Conservation (phyloP, 2,888 invertebrate genomes). For the Leptinotarsa peninsularis region DNA sequence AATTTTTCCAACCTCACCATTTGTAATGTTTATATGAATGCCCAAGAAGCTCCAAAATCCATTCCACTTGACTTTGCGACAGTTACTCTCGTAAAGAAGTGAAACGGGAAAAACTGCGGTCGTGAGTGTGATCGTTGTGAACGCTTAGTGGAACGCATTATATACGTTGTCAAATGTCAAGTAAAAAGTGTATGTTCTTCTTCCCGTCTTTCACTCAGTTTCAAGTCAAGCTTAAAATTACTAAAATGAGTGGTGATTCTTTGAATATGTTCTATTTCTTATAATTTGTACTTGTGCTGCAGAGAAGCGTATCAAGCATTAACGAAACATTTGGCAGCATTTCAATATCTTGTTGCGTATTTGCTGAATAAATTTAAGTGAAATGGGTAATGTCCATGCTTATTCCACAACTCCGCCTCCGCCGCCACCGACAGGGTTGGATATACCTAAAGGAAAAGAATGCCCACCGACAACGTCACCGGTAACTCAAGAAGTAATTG, state of each 20-base stretch:
- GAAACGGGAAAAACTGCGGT: no score
- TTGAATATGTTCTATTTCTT: slow-evolving; percentile 32
- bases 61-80: no score
- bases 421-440: slow-evolving; percentile 53
- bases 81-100: no score
- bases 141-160: no score
- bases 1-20: no score
- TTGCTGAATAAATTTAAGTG: slow-evolving; percentile 38
- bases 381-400: slow-evolving; percentile 67
- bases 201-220: neutral
- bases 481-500: slow-evolving; percentile 66
- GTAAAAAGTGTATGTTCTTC: neutral
- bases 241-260: slow-evolving; percentile 34
- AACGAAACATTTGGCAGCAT: slow-evolving; percentile 1
- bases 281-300: slow-evolving; percentile 32
- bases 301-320: slow-evolving; percentile 25
- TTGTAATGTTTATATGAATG: no score
- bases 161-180: no score
- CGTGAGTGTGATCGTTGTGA: no score
- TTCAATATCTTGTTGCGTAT: slow-evolving; percentile 18
- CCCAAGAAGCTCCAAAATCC: no score
- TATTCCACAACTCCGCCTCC: slow-evolving; percentile 60
- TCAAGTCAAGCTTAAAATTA: slow-evolving; percentile 13
- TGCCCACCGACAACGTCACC: slow-evolving; percentile 33
- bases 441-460: slow-evolving; percentile 48